Evolutionary conservation across 92 coral and sea anemone genomes (phyloP).

Genomic region (Paramuricea clavata): DNA sequence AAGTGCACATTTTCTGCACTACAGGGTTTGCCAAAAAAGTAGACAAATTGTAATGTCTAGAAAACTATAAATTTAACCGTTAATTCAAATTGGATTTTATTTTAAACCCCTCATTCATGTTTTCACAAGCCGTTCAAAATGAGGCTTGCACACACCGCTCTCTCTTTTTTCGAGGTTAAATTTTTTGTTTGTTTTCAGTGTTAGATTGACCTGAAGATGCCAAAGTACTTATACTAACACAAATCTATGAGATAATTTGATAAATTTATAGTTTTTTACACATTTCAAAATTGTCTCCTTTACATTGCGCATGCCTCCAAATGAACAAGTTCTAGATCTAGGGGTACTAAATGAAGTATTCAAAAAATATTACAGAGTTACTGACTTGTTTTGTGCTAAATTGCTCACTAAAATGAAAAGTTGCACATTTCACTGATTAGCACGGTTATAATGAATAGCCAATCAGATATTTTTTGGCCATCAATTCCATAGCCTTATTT

Average conservation of each 20-base stretch:
- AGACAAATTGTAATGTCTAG: slow-evolving; percentile 7
- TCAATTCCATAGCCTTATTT: slow-evolving; percentile 14
- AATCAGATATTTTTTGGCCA: slow-evolving; percentile 14
- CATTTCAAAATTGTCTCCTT: not conserved
- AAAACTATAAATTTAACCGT: slow-evolving; percentile 6
- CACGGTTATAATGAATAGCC: slow-evolving; percentile 10
- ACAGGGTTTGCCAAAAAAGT: slow-evolving; percentile 9
- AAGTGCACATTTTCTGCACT: slow-evolving; percentile 19
- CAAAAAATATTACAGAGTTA: not conserved
- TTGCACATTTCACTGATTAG: not conserved
- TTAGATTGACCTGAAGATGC: not conserved
- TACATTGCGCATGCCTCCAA: not conserved
- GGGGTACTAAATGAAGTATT: not conserved
- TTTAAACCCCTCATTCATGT: slow-evolving; percentile 8
- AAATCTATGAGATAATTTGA: not conserved
- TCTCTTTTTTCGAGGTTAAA: slow-evolving; percentile 8
- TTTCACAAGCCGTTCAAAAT: slow-evolving; percentile 6
- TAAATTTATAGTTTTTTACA: not conserved
- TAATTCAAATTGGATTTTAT: not conserved
- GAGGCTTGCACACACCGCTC: not conserved
- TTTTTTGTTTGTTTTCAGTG: slow-evolving; percentile 12
- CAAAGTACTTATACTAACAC: not conserved
- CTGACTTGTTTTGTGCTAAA: not conserved
- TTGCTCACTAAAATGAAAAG: not conserved
- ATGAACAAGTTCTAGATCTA: not conserved